Conservation (phyloP, 2,113 vertebrate genomes). For the Corythaeola cristata region DNA sequence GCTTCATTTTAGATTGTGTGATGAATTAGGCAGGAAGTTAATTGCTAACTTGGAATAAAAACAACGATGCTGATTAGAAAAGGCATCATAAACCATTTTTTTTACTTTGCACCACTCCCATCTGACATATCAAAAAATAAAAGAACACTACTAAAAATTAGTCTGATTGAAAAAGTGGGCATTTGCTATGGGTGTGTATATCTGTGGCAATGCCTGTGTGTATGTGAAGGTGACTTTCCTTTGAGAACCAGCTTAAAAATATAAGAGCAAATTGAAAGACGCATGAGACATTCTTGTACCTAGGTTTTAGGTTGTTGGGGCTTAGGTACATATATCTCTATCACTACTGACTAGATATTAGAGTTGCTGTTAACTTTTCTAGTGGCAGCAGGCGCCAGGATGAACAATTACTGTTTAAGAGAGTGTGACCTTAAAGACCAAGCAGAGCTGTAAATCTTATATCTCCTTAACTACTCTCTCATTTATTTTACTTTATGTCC, state of each 20-base stretch:
- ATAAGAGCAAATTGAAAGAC: slow-evolving; percentile 5
- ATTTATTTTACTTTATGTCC: slow-evolving; percentile 60
- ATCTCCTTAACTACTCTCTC: slow-evolving; percentile 15
- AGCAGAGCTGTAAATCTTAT: slow-evolving; percentile 69
- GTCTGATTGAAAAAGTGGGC: not conserved
- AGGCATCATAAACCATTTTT: slow-evolving; percentile 71
- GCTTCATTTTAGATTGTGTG: slow-evolving; percentile 80
- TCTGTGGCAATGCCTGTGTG: not conserved
- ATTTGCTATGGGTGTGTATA: not conserved
- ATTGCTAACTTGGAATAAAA: slow-evolving; percentile 81
- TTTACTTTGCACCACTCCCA: slow-evolving; percentile 38
- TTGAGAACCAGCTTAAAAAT: slow-evolving; percentile 23
- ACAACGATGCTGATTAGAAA: slow-evolving; percentile 75
- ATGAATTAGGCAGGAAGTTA: slow-evolving; percentile 79
- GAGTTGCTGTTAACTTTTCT: slow-evolving; percentile 1
- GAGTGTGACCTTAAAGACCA: slow-evolving; percentile 68
- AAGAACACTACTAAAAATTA: slow-evolving; percentile 70
- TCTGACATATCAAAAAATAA: slow-evolving; percentile 50
- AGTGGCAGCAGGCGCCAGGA: not conserved
- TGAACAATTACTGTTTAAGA: slow-evolving; percentile 56
- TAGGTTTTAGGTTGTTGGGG: not conserved
- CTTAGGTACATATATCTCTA: slow-evolving; percentile 46
- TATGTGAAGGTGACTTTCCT: slow-evolving; percentile 71
- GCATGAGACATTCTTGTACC: not conserved
- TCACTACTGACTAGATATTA: slow-evolving; percentile 48